Evolutionary conservation across 1,140 invertebrate genomes (phyloP).

Genomic region (Scaptomyza hsui): DNA sequence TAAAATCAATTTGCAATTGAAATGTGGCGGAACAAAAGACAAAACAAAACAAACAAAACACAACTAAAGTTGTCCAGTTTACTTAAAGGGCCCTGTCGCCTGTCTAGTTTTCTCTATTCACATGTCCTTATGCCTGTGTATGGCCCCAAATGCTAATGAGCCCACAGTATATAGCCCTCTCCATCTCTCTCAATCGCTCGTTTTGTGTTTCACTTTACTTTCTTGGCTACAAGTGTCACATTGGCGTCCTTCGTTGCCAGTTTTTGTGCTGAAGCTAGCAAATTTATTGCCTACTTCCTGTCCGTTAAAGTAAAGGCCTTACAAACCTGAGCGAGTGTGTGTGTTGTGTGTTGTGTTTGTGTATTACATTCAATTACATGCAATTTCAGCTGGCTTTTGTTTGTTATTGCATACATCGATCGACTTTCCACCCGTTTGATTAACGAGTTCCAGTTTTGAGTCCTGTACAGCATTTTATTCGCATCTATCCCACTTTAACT

Average conservation of each 20-base stretch:
- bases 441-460: conserved; percentile 50
- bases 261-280: conserved; percentile 33
- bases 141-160: conserved; percentile 78
- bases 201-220: background rate
- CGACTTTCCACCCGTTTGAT: conserved; percentile 59
- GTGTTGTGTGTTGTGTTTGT: conserved; percentile 21
- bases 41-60: conserved; percentile 15
- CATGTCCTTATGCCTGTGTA: conserved; percentile 56
- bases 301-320: conserved; percentile 36
- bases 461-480: conserved; percentile 59
- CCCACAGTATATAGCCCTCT: conserved; percentile 23
- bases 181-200: background rate
- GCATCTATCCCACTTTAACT: conserved; percentile 69
- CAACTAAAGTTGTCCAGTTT: conserved; percentile 32
- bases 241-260: conserved; percentile 40
- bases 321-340: conserved; percentile 25
- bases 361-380: conserved; percentile 68
- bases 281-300: conserved; percentile 77
- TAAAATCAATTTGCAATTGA: conserved; percentile 73
- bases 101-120: conserved; percentile 53
- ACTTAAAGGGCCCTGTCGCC: conserved; percentile 33
- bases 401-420: conserved; percentile 67
- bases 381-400: conserved; percentile 62
- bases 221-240: conserved; percentile 47
- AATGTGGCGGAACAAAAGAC: conserved; percentile 50